Evolutionary conservation across 2,797 vertebrate genomes (phyloP).

Genomic region (Anguilla obscura): DNA sequence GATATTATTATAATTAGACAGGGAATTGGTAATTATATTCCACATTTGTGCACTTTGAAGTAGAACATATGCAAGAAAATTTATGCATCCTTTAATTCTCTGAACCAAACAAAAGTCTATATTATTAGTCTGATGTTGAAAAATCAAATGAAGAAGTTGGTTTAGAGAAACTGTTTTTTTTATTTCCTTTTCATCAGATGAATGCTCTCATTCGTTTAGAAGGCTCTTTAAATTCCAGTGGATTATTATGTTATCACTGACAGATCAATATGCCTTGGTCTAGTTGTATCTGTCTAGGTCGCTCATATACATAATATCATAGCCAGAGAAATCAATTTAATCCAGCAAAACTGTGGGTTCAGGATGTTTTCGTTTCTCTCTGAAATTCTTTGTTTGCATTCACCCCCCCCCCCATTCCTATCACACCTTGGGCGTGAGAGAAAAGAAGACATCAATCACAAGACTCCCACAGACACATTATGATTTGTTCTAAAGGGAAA

Average conservation of each 20-base stretch:
- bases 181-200: conserved; percentile 45
- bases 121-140: neutral
- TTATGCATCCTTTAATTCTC: neutral
- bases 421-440: conserved; percentile 63
- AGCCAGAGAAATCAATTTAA: conserved; percentile 38
- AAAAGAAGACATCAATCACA: conserved; percentile 74
- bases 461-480: conserved; percentile 74
- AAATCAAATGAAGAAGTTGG: conserved; percentile 41
- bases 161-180: conserved; percentile 36
- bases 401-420: neutral
- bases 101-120: conserved; percentile 9
- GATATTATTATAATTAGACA: neutral
- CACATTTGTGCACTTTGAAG: conserved; percentile 6
- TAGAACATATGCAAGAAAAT: neutral
- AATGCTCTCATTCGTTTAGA: neutral
- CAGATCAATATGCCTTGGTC: neutral
- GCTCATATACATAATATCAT: conserved; percentile 22
- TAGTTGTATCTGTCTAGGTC: conserved; percentile 36
- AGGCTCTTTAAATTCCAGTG: neutral
- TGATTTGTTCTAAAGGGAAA: conserved; percentile 74
- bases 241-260: conserved; percentile 1
- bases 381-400: neutral
- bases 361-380: conserved; percentile 7
- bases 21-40: neutral
- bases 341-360: conserved; percentile 32